A percentile compares a stretch with the other conserved stretches of the same genome.
Conservation (phyloP, 2,113 vertebrate genomes). For the Donacobius atricapilla region DNA sequence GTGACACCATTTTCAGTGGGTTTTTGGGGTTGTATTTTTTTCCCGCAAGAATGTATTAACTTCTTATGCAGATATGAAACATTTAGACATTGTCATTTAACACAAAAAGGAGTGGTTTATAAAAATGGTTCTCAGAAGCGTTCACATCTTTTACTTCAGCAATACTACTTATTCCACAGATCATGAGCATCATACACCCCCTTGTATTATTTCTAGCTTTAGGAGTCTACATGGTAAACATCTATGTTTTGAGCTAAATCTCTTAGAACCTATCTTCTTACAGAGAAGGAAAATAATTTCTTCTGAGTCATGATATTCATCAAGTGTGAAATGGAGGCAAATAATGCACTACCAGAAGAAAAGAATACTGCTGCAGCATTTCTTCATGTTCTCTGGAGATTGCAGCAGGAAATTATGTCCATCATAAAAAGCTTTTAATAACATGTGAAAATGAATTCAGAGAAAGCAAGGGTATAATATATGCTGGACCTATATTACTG, state of each 20-base stretch:
- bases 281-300: neutral
- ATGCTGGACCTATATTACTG: neutral
- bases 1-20: accelerated
- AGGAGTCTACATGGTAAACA: neutral
- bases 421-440: neutral
- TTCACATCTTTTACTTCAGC: neutral
- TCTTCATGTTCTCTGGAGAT: neutral
- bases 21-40: neutral
- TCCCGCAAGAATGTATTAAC: accelerated
- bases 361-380: neutral
- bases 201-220: neutral
- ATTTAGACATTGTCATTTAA: neutral
- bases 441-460: neutral
- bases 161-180: neutral
- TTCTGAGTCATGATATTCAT: neutral
- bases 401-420: neutral
- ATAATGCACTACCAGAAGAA: neutral
- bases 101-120: neutral
- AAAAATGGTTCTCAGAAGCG: neutral
- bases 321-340: neutral
- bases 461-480: neutral
- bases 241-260: neutral
- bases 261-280: neutral
- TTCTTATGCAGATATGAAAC: neutral
- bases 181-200: neutral